phyloP scores from a whole-genome alignment of 2,113 vertebrate genomes.

The Phrynosoma blainvillii region DNA sequence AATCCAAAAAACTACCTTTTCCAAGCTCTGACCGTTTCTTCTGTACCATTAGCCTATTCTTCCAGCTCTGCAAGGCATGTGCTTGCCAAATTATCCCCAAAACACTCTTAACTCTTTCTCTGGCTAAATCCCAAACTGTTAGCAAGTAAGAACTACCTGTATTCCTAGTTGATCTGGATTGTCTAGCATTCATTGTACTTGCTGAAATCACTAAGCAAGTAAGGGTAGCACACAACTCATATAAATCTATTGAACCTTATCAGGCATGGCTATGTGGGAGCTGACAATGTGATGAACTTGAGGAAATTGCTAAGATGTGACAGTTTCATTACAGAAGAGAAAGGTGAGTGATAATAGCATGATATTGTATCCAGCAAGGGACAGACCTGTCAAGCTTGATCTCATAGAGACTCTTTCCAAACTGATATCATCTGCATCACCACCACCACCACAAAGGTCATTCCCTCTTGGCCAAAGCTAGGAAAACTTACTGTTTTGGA shows the following conservation, averaged over 20 bases:
- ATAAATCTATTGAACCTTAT: neutral
- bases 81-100: neutral
- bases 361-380: too few species aligned
- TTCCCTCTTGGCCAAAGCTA: too few species aligned
- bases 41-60: neutral
- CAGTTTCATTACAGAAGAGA: conserved; percentile 80
- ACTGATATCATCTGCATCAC: too few species aligned
- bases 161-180: neutral
- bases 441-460: too few species aligned
- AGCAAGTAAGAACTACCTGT: too few species aligned
- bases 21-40: neutral
- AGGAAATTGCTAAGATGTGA: conserved; percentile 80
- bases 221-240: neutral
- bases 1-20: neutral
- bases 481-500: too few species aligned
- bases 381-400: neutral
- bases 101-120: neutral
- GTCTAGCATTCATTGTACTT: neutral
- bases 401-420: too few species aligned
- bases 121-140: neutral
- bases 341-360: conserved; percentile 68
- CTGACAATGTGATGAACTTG: conserved; percentile 80
- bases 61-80: neutral
- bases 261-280: conserved; percentile 78
- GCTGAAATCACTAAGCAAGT: neutral